phyloP scores from a whole-genome alignment of 2,888 invertebrate genomes.

The Lepeophtheirus nordmannii region DNA sequence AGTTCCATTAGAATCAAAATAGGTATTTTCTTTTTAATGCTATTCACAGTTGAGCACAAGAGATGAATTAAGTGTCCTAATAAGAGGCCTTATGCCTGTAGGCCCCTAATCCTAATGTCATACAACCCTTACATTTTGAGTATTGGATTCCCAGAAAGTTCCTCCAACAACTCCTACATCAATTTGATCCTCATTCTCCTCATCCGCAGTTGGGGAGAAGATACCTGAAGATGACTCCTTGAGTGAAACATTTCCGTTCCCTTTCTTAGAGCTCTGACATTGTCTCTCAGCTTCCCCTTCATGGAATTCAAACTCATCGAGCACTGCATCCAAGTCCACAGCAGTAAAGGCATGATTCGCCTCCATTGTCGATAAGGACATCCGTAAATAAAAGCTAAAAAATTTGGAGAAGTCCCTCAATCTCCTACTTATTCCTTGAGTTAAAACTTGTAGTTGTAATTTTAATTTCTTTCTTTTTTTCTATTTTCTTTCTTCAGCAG shows the following conservation, averaged over 20 bases:
- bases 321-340: slow-evolving; percentile 64
- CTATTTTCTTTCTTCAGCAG: too few species aligned
- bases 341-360: slow-evolving; percentile 32
- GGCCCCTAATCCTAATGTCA: too few species aligned
- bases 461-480: too few species aligned
- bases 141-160: too few species aligned
- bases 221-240: not conserved
- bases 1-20: too few species aligned
- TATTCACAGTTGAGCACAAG: too few species aligned
- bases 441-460: too few species aligned
- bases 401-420: not conserved
- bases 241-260: not conserved
- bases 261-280: not conserved
- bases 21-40: too few species aligned
- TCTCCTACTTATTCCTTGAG: too few species aligned
- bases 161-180: not conserved
- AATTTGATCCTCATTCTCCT: not conserved
- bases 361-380: not conserved
- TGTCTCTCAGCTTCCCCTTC: slow-evolving; percentile 36
- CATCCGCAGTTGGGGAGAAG: not conserved
- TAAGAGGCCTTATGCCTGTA: too few species aligned
- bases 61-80: too few species aligned
- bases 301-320: slow-evolving; percentile 65
- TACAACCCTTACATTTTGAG: too few species aligned
- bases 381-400: not conserved